Base-by-base conservation (phyloP, 1,140 invertebrate genomes). In the Ostrea edulis region DNA sequence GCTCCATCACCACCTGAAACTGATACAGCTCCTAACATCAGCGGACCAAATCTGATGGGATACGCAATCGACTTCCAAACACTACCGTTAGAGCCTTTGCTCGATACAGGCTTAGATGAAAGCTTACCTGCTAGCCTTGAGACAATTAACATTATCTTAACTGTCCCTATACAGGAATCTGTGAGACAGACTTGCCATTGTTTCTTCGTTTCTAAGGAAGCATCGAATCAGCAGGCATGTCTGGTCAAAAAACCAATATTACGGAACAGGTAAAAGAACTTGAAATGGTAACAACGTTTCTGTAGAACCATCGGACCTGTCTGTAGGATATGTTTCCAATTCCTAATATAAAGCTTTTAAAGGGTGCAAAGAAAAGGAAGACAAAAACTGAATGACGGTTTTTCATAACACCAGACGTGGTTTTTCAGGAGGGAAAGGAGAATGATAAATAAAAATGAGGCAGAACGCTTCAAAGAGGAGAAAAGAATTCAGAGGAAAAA, bases 121-220 rank as follows among this genome's bases (percentile, higher is more conserved):
- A 68, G 62, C 62, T 68, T 68, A 20, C 8, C 62, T n/a, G n/a
- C 62, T n/a, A n/a, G 62, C 62, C 8, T 68, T 68, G 62, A 68
- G n/a, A 68, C 62, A 22, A 68, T 68, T n/a, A 68, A 68, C n/a
- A 68, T 68, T 7, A 7, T 65, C 11, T 7, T 68, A n/a, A 68
- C 17, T n/a, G 62, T 68, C 8, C 14, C n/a, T 22, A 68, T 68
- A 2, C 12, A 68, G 0, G 62, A 68, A 22, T 68, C n/a, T 68
- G 62, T 68, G n/a, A n/a, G 9, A 55, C 54, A 14, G 17, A 68
- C n/a, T 68, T 68, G 22, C 62, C n/a, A 22, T 68, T 68, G 62
- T 8, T 68, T 8, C 17, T 65, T 17, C 58, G 58, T 65, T 20
- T 20, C 8, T 9, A 65, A 17, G 58, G 58, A 65, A 65, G 14